phyloP scores from a whole-genome alignment of 2,797 vertebrate species.

The Hipposideros larvatus region DNA sequence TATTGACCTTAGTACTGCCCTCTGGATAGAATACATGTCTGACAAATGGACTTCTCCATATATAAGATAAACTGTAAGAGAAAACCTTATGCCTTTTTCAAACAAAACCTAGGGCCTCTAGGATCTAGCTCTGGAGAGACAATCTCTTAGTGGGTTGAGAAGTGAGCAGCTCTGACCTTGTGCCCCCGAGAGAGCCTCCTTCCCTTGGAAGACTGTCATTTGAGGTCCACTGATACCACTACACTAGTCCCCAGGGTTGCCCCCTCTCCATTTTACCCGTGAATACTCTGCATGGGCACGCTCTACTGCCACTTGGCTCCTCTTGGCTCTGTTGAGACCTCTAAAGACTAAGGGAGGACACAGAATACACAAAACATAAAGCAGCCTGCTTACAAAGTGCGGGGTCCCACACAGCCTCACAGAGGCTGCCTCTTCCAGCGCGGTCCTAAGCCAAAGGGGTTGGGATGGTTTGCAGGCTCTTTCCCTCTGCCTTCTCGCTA shows the following conservation, averaged over 20 bases:
- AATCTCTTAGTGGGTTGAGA: not conserved
- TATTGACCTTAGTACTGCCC: not conserved
- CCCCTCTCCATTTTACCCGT: not conserved
- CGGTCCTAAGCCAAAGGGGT: not conserved
- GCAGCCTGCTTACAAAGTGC: not conserved
- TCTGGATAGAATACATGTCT: not conserved
- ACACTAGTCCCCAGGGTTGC: not conserved
- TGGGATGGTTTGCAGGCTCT: not conserved
- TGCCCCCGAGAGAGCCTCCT: not conserved
- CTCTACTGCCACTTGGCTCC: not conserved
- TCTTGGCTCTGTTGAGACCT: constrained; percentile 5
- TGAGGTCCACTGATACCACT: not conserved
- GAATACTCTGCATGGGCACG: not conserved
- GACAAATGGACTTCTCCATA: not conserved
- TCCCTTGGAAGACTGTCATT: constrained; percentile 18
- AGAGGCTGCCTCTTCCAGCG: not conserved
- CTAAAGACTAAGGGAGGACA: constrained; percentile 44
- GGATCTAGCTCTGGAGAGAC: constrained; percentile 4
- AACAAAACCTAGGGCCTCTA: not conserved
- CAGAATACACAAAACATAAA: constrained; percentile 12
- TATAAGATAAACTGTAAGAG: not conserved
- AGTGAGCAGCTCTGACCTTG: constrained; percentile 36
- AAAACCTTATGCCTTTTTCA: not conserved
- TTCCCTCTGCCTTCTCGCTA: not conserved
- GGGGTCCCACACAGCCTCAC: not conserved